Conservation (phyloP, 2,888 invertebrate genomes). For the Elegia similella region DNA sequence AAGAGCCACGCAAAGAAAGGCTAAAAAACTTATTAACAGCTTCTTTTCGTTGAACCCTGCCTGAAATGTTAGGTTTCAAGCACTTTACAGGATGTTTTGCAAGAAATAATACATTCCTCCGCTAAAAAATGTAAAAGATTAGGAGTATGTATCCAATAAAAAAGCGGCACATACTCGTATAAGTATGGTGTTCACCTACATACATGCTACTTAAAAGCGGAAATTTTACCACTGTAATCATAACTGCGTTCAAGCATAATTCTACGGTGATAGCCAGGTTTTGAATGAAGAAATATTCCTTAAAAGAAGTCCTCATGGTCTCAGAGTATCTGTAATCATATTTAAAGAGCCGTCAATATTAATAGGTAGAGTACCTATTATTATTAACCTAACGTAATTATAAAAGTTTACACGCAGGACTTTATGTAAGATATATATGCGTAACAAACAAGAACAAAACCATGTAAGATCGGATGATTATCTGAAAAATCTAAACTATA, state of each 20-base stretch:
- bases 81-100: background rate
- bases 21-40: slow-evolving; percentile 49
- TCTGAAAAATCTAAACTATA: too few relatives aligned
- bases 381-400: too few relatives aligned
- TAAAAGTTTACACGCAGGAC: too few relatives aligned
- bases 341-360: background rate
- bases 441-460: too few relatives aligned
- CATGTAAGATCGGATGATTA: too few relatives aligned
- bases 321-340: slow-evolving; percentile 52
- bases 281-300: slow-evolving; percentile 64
- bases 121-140: too few relatives aligned
- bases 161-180: too few relatives aligned
- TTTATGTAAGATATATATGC: too few relatives aligned
- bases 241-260: slow-evolving; percentile 61
- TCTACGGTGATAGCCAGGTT: slow-evolving; percentile 62
- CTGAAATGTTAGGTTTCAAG: slow-evolving; percentile 37
- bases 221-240: slow-evolving; percentile 56
- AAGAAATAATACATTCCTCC: too few relatives aligned
- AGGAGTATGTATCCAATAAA: too few relatives aligned
- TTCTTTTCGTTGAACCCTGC: slow-evolving; percentile 47
- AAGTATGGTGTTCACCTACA: too few relatives aligned
- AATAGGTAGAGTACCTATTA: background rate
- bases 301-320: slow-evolving; percentile 48
- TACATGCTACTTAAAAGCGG: too few relatives aligned
- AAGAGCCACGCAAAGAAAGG: slow-evolving; percentile 51